phyloP scores from a whole-genome alignment of 2,888 invertebrate genomes.

The Autographa pulchrina region DNA sequence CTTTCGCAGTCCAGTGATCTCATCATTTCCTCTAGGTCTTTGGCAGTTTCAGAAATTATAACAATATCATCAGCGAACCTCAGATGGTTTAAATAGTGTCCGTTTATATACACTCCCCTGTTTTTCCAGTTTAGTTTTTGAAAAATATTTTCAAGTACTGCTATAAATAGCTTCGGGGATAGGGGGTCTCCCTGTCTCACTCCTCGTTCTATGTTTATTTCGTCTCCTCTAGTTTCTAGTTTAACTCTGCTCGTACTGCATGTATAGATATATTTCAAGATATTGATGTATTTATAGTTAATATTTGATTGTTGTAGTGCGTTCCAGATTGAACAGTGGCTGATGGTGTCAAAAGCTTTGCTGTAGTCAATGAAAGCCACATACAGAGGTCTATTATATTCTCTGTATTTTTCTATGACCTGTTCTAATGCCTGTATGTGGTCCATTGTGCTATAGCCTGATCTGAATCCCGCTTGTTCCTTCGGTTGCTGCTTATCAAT shows the following conservation, averaged over 20 bases:
- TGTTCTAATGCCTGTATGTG: slow-evolving; percentile 8
- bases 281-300: not conserved
- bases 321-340: slow-evolving; percentile 17
- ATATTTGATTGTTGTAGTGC: slow-evolving; percentile 11
- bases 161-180: slow-evolving; percentile 15
- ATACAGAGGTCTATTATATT: slow-evolving; percentile 15
- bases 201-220: not conserved
- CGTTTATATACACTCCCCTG: not conserved
- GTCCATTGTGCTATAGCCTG: slow-evolving; percentile 14
- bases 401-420: slow-evolving; percentile 15
- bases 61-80: slow-evolving; percentile 4
- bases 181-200: slow-evolving; percentile 11
- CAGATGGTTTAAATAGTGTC: not conserved
- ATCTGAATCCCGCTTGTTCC: slow-evolving; percentile 22
- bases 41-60: not conserved
- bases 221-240: too few relatives aligned
- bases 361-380: slow-evolving; percentile 18
- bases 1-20: slow-evolving; percentile 14
- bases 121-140: slow-evolving; percentile 6
- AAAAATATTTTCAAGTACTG: not conserved
- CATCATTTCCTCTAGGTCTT: slow-evolving; percentile 11
- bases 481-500: slow-evolving; percentile 18
- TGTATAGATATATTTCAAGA: too few relatives aligned
- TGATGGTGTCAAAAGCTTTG: slow-evolving; percentile 18
- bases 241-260: too few relatives aligned